These are phyloP conservation scores for Marmota flaviventris DNA, from an alignment of 2,113 vertebrate species.

Conservation along the genomic window DNA sequence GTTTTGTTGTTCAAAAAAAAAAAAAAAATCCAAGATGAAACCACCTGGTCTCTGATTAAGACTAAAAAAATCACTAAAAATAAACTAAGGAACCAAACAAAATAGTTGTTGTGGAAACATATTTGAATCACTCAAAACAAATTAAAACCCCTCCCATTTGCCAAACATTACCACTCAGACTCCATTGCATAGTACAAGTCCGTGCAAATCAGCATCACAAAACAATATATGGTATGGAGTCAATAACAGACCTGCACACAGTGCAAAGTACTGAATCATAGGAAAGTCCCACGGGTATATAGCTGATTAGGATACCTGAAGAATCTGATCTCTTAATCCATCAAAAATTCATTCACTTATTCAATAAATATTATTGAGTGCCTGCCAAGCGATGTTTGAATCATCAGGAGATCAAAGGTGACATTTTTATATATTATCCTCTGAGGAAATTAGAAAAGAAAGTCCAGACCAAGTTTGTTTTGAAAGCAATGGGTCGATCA, in stretches of 20 bases:
- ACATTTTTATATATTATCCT: constrained; percentile 22
- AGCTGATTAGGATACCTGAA: not conserved
- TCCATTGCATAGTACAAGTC: not conserved
- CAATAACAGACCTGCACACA: not conserved
- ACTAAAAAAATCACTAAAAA: constrained; percentile 67
- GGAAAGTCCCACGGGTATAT: not conserved
- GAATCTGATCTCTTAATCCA: constrained; percentile 31
- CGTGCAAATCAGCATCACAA: constrained; percentile 37
- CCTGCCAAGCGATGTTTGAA: not conserved
- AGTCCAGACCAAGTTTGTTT: constrained; percentile 20
- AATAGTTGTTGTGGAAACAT: constrained; percentile 63
- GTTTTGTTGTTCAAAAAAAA: constrained; percentile 84
- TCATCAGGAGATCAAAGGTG: constrained; percentile 17
- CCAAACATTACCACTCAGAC: constrained; percentile 64
- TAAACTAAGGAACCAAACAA: constrained; percentile 75
- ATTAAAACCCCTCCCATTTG: constrained; percentile 68
- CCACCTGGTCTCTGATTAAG: constrained; percentile 55
- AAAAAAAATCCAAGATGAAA: not conserved
- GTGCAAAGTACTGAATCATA: not conserved
- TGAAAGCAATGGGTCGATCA: constrained; percentile 40
- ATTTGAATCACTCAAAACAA: constrained; percentile 71
- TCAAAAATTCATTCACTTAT: constrained; percentile 32
- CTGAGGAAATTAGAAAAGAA: constrained; percentile 43
- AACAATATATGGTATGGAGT: not conserved
- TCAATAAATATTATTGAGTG: constrained; percentile 50